Conservation (phyloP, 2,888 invertebrate genomes). For the Cabera pusaria region DNA sequence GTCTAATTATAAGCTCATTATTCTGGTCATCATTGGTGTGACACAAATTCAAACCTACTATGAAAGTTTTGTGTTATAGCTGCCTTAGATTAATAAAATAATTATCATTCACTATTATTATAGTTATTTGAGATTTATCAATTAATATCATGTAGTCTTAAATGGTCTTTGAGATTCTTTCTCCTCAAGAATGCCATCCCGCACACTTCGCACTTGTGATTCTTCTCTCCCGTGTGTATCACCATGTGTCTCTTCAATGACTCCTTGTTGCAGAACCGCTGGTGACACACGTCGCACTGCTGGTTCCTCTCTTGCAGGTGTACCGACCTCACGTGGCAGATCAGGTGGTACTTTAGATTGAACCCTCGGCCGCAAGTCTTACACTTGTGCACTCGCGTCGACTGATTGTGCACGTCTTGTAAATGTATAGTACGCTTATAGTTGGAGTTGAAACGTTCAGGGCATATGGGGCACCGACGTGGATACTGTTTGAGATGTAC, state of each 20-base stretch:
- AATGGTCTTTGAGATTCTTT: constrained; percentile 73
- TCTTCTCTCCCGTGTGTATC: constrained; percentile 81
- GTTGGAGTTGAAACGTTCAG: constrained; percentile 73
- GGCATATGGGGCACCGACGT: constrained; percentile 70
- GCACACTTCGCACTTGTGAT: constrained; percentile 80
- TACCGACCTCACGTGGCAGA: constrained; percentile 71
- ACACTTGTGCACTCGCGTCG: constrained; percentile 72
- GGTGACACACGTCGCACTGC: constrained; percentile 78
- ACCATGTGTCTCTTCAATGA: constrained; percentile 82
- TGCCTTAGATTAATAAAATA: too few relatives aligned
- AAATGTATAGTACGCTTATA: constrained; percentile 74
- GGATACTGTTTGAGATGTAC: constrained; percentile 71
- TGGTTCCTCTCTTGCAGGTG: constrained; percentile 77
- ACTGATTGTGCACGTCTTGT: constrained; percentile 73
- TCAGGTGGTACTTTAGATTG: constrained; percentile 69
- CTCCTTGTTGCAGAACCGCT: constrained; percentile 80
- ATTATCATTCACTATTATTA: too few relatives aligned
- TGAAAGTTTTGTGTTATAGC: too few relatives aligned
- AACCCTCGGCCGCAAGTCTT: constrained; percentile 71
- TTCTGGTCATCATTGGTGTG: too few relatives aligned
- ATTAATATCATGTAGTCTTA: constrained; percentile 64
- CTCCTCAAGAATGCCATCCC: constrained; percentile 74
- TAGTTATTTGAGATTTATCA: constrained; percentile 23
- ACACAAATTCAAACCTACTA: too few relatives aligned
- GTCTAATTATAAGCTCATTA: too few relatives aligned